Base-by-base conservation (phyloP, 2,113 vertebrate species). In the Pachycephala philippinensis region DNA sequence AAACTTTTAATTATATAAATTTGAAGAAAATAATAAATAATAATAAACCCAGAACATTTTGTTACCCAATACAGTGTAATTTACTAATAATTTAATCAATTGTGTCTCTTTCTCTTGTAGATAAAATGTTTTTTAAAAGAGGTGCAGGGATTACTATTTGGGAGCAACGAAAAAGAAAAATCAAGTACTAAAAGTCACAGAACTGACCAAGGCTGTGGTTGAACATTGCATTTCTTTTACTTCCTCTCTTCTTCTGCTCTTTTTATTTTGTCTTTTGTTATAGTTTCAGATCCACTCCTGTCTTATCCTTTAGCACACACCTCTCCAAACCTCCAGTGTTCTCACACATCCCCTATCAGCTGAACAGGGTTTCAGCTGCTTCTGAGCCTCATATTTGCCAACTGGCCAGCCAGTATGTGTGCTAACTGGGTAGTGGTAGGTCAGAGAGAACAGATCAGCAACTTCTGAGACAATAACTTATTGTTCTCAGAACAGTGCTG, bases 401-500 rank as follows among this genome's bases (percentile, higher is more conserved):
- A 84, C 60, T 92, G 84, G 44, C 85, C 72, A 84, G 79, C 42
- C 59, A 94, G 70, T 33, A 6, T 80, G 64, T 76, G 33, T 86
- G 59, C 64, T 80, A 74, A 54, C 87, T 74, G 90, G 23, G 37
- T 45, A 81, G 71, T 68, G 52, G 54, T 74, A 92, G 88, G 68
- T 88, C 93, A 70, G 75, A 89, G 92, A 94, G 82, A 93, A 63
- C 61, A 94, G 85, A 90, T 54, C 92, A 95, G 93, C 88, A 80
- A 18, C 80, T 92, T 68, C 47, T 66, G 60, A 83, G 85, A 96
- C 90, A 97, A 95, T 91, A 86, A 75, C 26, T 63, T 86, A 88
- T 74, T 96, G 93, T 96, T 93, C 71, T 94, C 42, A 42, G 88
- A 68, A 83, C 85, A 95, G 79, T 68, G 64, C 71, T 91, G 93